Evolutionary conservation across 2,113 vertebrate genomes (phyloP).

Genomic region (Oreochromis spilurus): DNA sequence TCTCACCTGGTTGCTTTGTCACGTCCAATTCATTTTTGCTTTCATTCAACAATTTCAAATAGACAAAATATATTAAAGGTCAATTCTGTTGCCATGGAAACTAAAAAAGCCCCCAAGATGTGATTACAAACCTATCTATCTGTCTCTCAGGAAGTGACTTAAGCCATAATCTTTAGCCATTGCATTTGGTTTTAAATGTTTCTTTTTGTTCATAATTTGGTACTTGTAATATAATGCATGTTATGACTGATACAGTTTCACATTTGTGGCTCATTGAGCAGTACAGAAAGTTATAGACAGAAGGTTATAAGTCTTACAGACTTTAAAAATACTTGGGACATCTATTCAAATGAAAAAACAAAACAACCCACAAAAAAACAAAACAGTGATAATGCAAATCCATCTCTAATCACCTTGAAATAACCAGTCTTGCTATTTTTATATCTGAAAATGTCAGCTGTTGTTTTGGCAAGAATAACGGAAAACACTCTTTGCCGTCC

Average conservation of each 20-base stretch:
- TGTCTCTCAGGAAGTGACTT: not conserved
- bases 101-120: not conserved
- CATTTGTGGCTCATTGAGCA: not conserved
- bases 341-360: not conserved
- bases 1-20: not conserved
- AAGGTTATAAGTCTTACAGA: not conserved
- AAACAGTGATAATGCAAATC: not conserved
- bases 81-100: not conserved
- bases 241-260: not conserved
- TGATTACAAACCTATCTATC: not conserved
- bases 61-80: not conserved
- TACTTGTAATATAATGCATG: not conserved
- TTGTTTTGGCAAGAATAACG: not conserved
- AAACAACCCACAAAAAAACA: fast-evolving
- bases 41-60: not conserved
- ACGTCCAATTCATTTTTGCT: not conserved
- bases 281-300: not conserved
- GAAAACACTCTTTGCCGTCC: not conserved
- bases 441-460: not conserved
- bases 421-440: not conserved
- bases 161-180: not conserved
- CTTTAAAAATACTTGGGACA: not conserved
- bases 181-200: not conserved
- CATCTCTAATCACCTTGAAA: not conserved
- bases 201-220: not conserved